Evolutionary conservation across 2,797 vertebrate genomes (phyloP), one percentile per base, ranked within the genome.

Genomic region (Sebastes vulpes): DNA sequence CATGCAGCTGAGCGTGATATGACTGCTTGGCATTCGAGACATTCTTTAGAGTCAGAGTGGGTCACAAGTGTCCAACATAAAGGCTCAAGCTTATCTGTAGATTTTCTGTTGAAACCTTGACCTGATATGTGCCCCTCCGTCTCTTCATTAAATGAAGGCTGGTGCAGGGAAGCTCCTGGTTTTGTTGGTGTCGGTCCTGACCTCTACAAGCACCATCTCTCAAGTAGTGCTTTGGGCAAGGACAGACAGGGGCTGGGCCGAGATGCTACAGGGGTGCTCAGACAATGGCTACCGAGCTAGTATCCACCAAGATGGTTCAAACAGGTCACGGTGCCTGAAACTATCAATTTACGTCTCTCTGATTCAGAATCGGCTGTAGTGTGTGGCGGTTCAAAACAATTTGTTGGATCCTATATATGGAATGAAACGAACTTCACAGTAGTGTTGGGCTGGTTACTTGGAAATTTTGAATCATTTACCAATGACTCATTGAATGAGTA

Each of bases 81-180:
- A 67, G 21, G 38, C 56, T 81, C 16, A 18, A 18, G 58, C 28
- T 64, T 10, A 68, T 66, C 67, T 54, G 54, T 53, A 6, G 68
- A 56, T 68, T 53, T 58, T 29, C 58, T 63, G 59, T n/a, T 21
- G 23, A 70, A 71, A 42, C 72, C 58, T 26, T 84, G 70, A 80
- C 76, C 73, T 72, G 16, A 56, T 57, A 31, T 65, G 46, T 68
- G 68, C 26, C 52, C 77, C 50, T 42, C 12, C 3, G 2, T 72
- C 35, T 86, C 38, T 79, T 83, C 46, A 59, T 81, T 77, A 72
- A 83, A 54, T 31, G 56, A 35, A 56, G 64, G 25, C 25, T 57
- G 23, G 38, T 46, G 57, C 9, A 57, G 42, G n/a, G 50, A 5
- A 10, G 21, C 20, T 61, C 5, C 26, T 14, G 48, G 29, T 72